Evolutionary conservation across 92 coral and sea anemone species (phyloP), one percentile per base, ranked within the genome.

Genomic region (Phenganax stokvisi): DNA sequence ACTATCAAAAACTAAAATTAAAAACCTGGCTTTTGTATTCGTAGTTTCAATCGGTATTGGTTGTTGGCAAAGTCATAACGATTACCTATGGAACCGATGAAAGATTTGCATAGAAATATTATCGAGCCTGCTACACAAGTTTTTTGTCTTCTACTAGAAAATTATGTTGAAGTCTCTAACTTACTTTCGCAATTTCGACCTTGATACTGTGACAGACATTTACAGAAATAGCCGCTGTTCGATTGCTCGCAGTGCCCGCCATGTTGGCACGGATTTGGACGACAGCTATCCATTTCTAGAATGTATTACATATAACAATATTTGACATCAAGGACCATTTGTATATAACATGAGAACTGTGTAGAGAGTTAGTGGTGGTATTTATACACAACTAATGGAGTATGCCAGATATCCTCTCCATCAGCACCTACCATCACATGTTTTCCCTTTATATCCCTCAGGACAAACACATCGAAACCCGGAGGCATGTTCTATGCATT

Each of bases 401-500:
- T 20, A 20, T 20, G 25, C 25, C 25, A 20, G 25, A 20, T 20
- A 20, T 20, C 25, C 25, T 20, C 25, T 20, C 25, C 25, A 20
- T 20, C 52, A 52, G 44, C 61, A 86, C 88, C 75, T 83, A 94
- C 98, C 98, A 51, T 91, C 98, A 79, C 98, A 94, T 70, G 83
- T 90, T 10, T 87, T 85, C 20, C 98, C 98, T 80, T 85, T 90
- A 85, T 90, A 94, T 11, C 98, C 97, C 6, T 93, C 54, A 2
- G 90, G 83, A 64, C 98, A 94, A 12, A 88, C 87, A 76, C 98
- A 94, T 58, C 89, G 88, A 80, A 94, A 94, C n/a, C 98, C 97
- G 20, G 82, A 85, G 31, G 85, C 89, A 54, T 89, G 98, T 66
- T 94, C 98, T 60, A 91, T 89, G 56, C 98, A 94, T 75, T 86